Evolutionary conservation across 1,140 invertebrate genomes (phyloP).

Genomic region (Arctopsyche grandis): DNA sequence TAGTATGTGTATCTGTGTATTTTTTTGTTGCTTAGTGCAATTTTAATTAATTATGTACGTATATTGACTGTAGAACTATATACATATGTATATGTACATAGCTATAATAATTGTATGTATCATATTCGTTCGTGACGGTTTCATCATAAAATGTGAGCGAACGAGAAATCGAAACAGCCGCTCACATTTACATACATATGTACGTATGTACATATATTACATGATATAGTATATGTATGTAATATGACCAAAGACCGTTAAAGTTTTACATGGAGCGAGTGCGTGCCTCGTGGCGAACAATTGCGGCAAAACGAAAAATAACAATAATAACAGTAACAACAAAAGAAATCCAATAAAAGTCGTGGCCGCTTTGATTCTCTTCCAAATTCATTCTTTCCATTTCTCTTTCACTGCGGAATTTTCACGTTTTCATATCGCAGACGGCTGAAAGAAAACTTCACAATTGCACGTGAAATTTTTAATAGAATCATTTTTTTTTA

Average conservation of each 20-base stretch:
- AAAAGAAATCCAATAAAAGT: constrained; percentile 23
- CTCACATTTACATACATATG: background rate
- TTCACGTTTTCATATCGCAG: constrained; percentile 2
- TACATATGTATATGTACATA: too few species aligned
- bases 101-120: too few species aligned
- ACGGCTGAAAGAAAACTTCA: background rate
- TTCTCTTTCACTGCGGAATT: background rate
- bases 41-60: too few species aligned
- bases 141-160: too few species aligned
- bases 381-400: background rate
- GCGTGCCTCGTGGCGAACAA: background rate
- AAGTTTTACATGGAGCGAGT: background rate
- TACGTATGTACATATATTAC: too few species aligned
- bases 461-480: background rate
- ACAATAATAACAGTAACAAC: constrained; percentile 14
- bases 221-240: too few species aligned
- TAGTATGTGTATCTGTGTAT: too few species aligned
- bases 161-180: too few species aligned
- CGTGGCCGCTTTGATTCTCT: constrained; percentile 11
- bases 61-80: too few species aligned
- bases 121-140: too few species aligned
- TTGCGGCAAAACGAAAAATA: constrained; percentile 27
- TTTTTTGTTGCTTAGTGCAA: too few species aligned
- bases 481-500: background rate
- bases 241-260: background rate